phyloP scores from a whole-genome alignment of 2,888 invertebrate species.

The Brachyptera putata region DNA sequence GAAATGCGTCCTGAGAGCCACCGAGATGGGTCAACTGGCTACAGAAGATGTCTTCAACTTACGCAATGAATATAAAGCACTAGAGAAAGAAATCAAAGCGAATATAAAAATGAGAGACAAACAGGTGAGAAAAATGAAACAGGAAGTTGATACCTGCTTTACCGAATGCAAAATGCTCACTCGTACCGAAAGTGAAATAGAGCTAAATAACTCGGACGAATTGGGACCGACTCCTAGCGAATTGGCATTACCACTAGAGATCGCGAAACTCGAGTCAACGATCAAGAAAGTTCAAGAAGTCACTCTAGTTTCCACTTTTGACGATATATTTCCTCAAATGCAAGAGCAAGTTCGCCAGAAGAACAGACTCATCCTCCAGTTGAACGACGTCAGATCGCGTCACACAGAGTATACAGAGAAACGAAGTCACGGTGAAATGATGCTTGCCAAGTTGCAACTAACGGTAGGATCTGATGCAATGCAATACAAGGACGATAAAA shows the following conservation, averaged over 20 bases:
- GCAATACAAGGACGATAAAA: conserved; percentile 23
- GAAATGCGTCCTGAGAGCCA: conserved; percentile 58
- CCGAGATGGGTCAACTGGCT: conserved; percentile 62
- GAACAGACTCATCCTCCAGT: conserved; percentile 48
- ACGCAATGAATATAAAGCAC: conserved; percentile 54
- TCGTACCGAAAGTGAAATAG: conserved; percentile 41
- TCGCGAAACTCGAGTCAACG: conserved; percentile 43
- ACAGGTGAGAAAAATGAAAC: conserved; percentile 51
- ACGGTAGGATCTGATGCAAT: conserved; percentile 43
- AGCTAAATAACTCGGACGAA: conserved; percentile 16
- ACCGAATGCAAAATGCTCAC: conserved; percentile 47
- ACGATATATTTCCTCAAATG: conserved; percentile 47
- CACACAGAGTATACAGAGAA: conserved; percentile 50
- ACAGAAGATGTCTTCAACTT: conserved; percentile 62
- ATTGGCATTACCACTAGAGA: conserved; percentile 40
- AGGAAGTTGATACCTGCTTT: conserved; percentile 45
- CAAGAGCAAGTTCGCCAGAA: conserved; percentile 52
- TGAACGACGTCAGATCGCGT: conserved; percentile 47
- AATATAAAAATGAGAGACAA: conserved; percentile 59
- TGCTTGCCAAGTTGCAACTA: conserved; percentile 51
- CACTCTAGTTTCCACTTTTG: conserved; percentile 45
- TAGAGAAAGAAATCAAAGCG: conserved; percentile 56
- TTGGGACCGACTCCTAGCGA: conserved; percentile 38
- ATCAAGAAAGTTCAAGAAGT: conserved; percentile 44
- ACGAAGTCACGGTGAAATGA: conserved; percentile 50